Evolutionary conservation across 2,113 vertebrate genomes (phyloP).

Genomic region (Vulpes lagopus): DNA sequence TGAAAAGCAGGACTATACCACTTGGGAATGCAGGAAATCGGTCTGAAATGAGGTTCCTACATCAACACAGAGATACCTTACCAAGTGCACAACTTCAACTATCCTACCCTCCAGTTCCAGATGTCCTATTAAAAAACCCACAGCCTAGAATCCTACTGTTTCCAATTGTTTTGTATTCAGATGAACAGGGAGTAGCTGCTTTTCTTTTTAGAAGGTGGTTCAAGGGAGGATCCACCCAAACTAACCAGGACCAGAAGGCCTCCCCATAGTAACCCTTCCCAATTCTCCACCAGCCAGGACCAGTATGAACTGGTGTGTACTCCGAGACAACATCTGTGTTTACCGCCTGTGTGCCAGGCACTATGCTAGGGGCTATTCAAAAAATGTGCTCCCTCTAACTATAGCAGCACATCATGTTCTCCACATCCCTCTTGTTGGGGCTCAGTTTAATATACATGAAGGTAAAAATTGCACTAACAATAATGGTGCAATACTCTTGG

Average conservation of each 20-base stretch:
- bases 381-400: not conserved
- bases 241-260: too few relatives aligned
- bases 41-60: not conserved
- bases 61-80: not conserved
- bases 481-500: not conserved
- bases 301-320: fast-evolving
- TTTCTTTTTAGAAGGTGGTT: not conserved
- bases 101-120: not conserved
- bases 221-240: not conserved
- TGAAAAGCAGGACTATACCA: not conserved
- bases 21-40: not conserved
- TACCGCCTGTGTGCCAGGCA: not conserved
- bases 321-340: not conserved
- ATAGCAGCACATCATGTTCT: not conserved
- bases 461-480: not conserved
- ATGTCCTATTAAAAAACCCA: not conserved
- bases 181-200: not conserved
- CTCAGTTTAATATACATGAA: not conserved
- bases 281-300: too few relatives aligned
- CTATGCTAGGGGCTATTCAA: not conserved
- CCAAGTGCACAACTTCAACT: not conserved
- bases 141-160: not conserved
- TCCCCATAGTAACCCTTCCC: not conserved
- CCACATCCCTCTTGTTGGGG: not conserved
- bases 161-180: not conserved